These are phyloP conservation scores for Varanus salvator DNA, from an alignment of 2,113 vertebrate genomes.

Conservation along the genomic window DNA sequence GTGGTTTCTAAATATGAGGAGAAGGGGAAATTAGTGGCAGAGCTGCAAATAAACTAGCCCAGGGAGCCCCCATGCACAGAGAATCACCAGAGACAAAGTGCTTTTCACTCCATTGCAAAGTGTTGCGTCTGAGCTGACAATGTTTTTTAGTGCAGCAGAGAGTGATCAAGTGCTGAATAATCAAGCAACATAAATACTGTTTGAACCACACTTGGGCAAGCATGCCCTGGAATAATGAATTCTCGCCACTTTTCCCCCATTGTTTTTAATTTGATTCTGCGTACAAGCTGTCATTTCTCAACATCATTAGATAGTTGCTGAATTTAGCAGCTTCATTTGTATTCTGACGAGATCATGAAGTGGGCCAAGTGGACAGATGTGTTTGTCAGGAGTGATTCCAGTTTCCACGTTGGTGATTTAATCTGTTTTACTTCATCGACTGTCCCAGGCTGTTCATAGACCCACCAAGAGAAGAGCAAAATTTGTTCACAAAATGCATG, in stretches of 20 bases:
- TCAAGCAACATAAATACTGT: neutral
- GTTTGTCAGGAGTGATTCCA: fast-evolving
- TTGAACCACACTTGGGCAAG: slow-evolving; percentile 34
- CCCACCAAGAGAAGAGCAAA: neutral
- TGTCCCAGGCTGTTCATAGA: slow-evolving; percentile 52
- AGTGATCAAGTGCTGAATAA: neutral
- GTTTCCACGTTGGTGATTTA: slow-evolving; percentile 9
- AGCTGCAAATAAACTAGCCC: neutral
- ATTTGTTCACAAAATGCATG: slow-evolving; percentile 25
- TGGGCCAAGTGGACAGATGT: slow-evolving; percentile 18
- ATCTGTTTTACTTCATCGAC: slow-evolving; percentile 32
- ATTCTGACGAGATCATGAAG: neutral
- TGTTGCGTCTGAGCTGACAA: neutral
- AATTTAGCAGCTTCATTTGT: slow-evolving; percentile 11
- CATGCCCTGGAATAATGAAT: slow-evolving; percentile 8
- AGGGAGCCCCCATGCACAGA: no score
- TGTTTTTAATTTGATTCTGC: slow-evolving; percentile 12
- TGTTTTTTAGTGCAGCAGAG: neutral
- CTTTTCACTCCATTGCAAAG: neutral
- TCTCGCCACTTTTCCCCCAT: neutral
- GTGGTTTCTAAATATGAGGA: neutral
- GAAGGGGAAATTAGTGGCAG: neutral
- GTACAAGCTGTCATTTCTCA: slow-evolving; percentile 26
- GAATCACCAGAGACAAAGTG: neutral
- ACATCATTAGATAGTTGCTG: slow-evolving; percentile 19